These are phyloP conservation scores for Drosophila sechellia DNA, from an alignment of 1,140 invertebrate species.

Conservation along the genomic window DNA sequence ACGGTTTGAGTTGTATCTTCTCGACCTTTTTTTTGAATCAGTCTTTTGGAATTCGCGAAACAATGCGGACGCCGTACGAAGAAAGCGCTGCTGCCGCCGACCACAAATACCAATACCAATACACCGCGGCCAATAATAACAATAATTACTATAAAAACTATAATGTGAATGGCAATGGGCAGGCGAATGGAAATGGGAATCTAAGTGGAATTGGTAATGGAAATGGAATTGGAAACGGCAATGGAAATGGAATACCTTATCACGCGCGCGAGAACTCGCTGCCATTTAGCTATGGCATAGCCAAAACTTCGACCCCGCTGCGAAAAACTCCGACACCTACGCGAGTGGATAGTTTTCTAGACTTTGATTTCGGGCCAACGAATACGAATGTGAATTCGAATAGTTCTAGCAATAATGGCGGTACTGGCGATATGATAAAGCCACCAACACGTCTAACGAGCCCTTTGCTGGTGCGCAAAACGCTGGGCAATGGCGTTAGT, in stretches of 20 bases:
- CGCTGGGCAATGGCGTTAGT: constrained; percentile 53
- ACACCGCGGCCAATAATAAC: constrained; percentile 59
- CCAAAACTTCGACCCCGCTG: constrained; percentile 73
- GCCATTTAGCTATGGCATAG: constrained; percentile 91
- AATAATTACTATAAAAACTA: constrained; percentile 75
- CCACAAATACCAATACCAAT: constrained; percentile 69
- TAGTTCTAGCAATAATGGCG: constrained; percentile 10
- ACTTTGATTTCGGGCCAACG: constrained; percentile 42
- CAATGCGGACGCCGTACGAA: constrained; percentile 77
- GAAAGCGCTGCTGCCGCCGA: constrained; percentile 66
- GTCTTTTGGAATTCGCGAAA: constrained; percentile 81
- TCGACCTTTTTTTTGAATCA: constrained; percentile 60
- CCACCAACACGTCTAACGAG: constrained; percentile 82
- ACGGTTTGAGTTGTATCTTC: constrained; percentile 48
- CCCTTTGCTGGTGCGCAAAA: constrained; percentile 84
- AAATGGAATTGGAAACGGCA: constrained; percentile 51
- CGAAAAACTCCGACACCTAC: constrained; percentile 75
- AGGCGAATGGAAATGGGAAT: constrained; percentile 48
- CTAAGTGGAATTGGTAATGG: constrained; percentile 46
- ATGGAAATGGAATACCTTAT: constrained; percentile 87
- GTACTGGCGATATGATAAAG: constrained; percentile 73
- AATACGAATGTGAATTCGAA: not conserved
- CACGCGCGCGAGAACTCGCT: constrained; percentile 91
- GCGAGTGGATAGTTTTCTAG: constrained; percentile 70
- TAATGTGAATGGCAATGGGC: constrained; percentile 65